These are phyloP conservation scores for Amphiprion clarkii DNA, from an alignment of 2,797 vertebrate genomes.

Conservation along the genomic window DNA sequence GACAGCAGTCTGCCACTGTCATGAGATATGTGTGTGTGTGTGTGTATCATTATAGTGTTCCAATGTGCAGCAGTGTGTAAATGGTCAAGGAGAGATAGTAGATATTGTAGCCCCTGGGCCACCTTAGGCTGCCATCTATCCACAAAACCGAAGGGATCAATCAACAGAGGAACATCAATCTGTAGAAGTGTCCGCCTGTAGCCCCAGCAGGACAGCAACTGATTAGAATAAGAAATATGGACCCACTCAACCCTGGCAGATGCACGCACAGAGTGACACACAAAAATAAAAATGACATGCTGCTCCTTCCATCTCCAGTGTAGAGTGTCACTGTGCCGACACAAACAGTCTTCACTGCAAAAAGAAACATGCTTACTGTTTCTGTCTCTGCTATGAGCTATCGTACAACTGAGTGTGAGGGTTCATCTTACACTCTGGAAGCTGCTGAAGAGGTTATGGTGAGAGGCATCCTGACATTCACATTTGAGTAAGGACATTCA, in stretches of 20 bases:
- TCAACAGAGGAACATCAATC: constrained; percentile 77
- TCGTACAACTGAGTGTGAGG: constrained; percentile 20
- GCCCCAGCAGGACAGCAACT: constrained; percentile 53
- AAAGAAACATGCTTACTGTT: background rate
- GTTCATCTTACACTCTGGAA: background rate
- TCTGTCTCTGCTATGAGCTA: constrained; percentile 11
- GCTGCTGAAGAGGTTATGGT: background rate
- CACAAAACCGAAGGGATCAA: constrained; percentile 56
- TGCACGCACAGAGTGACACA: background rate
- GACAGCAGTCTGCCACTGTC: constrained; percentile 14
- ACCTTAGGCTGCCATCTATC: constrained; percentile 65
- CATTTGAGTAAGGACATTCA: too few species aligned
- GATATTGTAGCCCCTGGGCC: constrained; percentile 29
- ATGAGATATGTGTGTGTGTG: background rate
- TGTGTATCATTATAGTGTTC: constrained; percentile 19
- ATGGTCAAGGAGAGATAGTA: constrained; percentile 12
- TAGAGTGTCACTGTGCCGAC: constrained; percentile 50
- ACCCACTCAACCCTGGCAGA: constrained; percentile 15
- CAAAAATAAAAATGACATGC: background rate
- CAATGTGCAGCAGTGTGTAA: constrained; percentile 34
- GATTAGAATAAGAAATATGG: constrained; percentile 78
- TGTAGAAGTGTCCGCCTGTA: constrained; percentile 45
- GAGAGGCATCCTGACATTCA: too few species aligned
- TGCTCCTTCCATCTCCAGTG: constrained; percentile 8
- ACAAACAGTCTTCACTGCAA: constrained; percentile 30